A percentile compares a stretch with the other conserved stretches of the same genome.
These are phyloP conservation scores for Hyppa rectilinea DNA, from an alignment of 2,888 invertebrate genomes.

Conservation along the genomic window DNA sequence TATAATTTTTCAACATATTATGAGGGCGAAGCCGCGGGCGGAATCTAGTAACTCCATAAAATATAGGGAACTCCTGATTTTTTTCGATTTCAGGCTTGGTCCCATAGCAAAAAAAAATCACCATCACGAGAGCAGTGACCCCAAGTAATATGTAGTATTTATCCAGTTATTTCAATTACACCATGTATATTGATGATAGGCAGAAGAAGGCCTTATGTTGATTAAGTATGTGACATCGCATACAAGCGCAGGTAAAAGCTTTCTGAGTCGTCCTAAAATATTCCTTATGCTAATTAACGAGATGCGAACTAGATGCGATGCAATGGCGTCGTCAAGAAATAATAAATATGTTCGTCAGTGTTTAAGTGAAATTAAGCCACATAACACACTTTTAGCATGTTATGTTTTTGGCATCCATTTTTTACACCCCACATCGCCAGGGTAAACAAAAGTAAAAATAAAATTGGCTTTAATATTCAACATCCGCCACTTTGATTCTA, in stretches of 20 bases:
- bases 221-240: background rate
- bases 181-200: background rate
- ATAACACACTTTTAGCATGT: no score
- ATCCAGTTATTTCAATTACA: background rate
- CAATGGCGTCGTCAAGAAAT: background rate
- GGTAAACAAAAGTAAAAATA: no score
- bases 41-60: no score
- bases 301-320: background rate
- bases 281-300: slow-evolving; percentile 39
- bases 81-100: background rate
- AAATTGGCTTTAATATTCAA: no score
- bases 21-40: no score
- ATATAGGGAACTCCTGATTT: background rate
- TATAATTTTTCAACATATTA: no score
- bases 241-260: slow-evolving; percentile 30
- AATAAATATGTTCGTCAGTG: no score
- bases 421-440: no score
- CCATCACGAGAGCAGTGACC: background rate
- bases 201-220: background rate
- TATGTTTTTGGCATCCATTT: no score
- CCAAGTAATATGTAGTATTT: background rate
- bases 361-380: background rate
- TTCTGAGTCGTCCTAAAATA: slow-evolving; percentile 30
- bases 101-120: background rate
- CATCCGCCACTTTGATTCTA: no score